Evolutionary conservation across 2,113 vertebrate genomes (phyloP), one percentile per base, ranked within the genome.

Genomic region (Setophaga petechia): DNA sequence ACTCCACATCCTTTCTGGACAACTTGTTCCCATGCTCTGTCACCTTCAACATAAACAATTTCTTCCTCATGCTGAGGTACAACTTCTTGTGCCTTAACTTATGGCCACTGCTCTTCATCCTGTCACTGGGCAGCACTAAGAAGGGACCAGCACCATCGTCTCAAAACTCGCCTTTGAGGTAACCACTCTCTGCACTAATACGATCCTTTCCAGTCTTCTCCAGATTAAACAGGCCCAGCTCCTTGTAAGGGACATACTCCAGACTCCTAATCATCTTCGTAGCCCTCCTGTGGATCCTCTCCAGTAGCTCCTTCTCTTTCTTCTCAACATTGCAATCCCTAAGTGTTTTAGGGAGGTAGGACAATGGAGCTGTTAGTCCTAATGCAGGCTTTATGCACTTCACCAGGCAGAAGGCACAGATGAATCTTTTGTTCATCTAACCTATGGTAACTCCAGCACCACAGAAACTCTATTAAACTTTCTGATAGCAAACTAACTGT

Each of bases 321-420:
- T n/a, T 68, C 14, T 41, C 49, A 57, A 66, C 16, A 37, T 11
- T 39, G 24, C 33, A 28, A 52, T 39, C 62, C 15, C 0, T n/a
- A 51, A 66, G 5, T 5, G 6, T 17, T 73, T 15, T 17, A 47
- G 1, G 39, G 9, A 43, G 15, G 31, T 0, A 43, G 9, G 19
- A 21, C 3, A 15, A 75, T 3, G 3, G 6, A 68, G 13, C 24
- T 69, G 37, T 4, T 14, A 35, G 19, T 37, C 22, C 30, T 23
- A 37, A 35, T 14, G 15, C 12, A 76, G 15, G 8, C 6, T 62
- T 82, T 25, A 16, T 9, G 11, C 10, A 57, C 16, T 25, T 49
- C n/a, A 77, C 16, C 1, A 4, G 20, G 12, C 7, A 49, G 4
- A 89, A 73, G 8, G 17, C 20, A 35, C 6, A 31, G 9, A 31